Evolutionary conservation across 35 echinoderm and acorn worm genomes (phyloP).

Genomic region (Apostichopus parvimensis): DNA sequence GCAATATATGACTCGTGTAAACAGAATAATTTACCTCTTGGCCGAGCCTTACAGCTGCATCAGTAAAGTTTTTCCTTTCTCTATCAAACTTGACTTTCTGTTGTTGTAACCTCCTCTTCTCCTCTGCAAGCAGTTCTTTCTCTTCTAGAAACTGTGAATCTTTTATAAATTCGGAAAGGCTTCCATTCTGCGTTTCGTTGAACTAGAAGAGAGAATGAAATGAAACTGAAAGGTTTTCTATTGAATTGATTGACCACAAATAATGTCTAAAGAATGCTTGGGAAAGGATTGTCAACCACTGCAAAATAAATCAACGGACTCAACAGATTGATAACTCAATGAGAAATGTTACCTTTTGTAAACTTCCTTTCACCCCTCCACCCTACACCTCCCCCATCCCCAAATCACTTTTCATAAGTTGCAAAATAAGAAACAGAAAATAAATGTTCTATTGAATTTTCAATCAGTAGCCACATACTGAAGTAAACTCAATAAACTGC

Average conservation of each 20-base stretch:
- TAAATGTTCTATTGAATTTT: too few relatives aligned
- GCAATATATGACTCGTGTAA: not conserved
- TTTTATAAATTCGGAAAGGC: conserved; percentile 66
- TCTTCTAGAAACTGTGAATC: conserved; percentile 96
- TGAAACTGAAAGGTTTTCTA: not conserved
- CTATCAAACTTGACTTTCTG: conserved; percentile 88
- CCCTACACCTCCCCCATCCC: too few relatives aligned
- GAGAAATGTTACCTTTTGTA: too few relatives aligned
- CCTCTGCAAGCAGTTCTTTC: conserved; percentile 81
- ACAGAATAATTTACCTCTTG: conserved; percentile 68
- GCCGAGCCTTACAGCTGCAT: conserved; percentile 89
- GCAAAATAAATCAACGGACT: too few relatives aligned
- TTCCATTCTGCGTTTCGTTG: conserved; percentile 47
- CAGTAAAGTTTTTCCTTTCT: conserved; percentile 86
- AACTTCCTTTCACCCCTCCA: too few relatives aligned
- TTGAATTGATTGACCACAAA: too few relatives aligned
- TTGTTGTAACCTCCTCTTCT: conserved; percentile 80
- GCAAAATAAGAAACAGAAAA: too few relatives aligned
- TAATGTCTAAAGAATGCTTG: not conserved
- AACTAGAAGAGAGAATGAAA: not conserved
- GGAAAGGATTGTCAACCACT: too few relatives aligned
- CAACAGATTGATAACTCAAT: too few relatives aligned
- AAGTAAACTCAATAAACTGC: too few relatives aligned
- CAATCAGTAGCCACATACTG: too few relatives aligned
- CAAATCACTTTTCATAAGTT: too few relatives aligned